A percentile compares a stretch with the other conserved stretches of the same genome.
phyloP scores from a whole-genome alignment of 1,140 invertebrate genomes.

The Sarcophaga peregrina region DNA sequence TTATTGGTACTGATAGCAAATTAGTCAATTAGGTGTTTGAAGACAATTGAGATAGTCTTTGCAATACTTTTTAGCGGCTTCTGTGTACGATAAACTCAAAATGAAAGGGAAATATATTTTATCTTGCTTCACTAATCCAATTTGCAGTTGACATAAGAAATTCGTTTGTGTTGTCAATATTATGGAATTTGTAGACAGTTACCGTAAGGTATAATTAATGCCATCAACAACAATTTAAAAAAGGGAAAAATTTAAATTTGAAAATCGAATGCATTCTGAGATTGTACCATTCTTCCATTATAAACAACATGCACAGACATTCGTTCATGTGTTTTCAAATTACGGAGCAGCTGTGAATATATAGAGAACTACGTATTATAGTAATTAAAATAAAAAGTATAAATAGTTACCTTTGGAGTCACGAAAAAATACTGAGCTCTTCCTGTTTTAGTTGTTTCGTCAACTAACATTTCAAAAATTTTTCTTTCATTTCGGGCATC shows the following conservation, averaged over 20 bases:
- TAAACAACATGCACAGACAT: slow-evolving; percentile 73
- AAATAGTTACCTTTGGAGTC: slow-evolving; percentile 85
- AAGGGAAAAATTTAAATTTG: not conserved
- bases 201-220: no score
- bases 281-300: slow-evolving; percentile 67
- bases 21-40: no score
- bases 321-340: slow-evolving; percentile 70
- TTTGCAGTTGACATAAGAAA: no score
- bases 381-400: not conserved
- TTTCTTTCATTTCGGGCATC: slow-evolving; percentile 88
- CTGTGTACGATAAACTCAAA: no score
- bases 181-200: no score
- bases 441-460: slow-evolving; percentile 77
- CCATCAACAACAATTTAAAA: no score
- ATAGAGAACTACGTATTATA: slow-evolving; percentile 36
- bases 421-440: slow-evolving; percentile 91
- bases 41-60: no score
- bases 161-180: no score
- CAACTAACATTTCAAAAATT: slow-evolving; percentile 87
- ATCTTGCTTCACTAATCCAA: no score
- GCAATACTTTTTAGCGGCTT: no score
- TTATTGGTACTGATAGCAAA: no score
- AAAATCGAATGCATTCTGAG: slow-evolving; percentile 41
- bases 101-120: no score
- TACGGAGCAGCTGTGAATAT: slow-evolving; percentile 68